Percentiles rank a stretch among this genome's conserved stretches.
Conservation (phyloP, 1,140 invertebrate genomes). For the Cotesia chilonis region DNA sequence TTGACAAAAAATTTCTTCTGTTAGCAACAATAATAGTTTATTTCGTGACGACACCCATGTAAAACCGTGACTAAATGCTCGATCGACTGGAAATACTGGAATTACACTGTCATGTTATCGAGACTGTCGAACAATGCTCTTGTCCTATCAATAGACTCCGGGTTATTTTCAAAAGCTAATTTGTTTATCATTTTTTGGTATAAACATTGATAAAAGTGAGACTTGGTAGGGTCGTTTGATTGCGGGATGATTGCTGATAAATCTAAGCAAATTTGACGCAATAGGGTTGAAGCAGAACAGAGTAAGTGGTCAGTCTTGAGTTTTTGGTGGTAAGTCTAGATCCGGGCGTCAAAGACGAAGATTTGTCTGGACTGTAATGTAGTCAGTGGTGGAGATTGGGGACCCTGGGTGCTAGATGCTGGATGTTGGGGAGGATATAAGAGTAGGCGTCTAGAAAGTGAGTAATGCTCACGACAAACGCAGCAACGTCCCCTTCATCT, state of each 20-base stretch:
- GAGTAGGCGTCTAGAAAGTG: slow-evolving; percentile 64
- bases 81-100: slow-evolving; percentile 1
- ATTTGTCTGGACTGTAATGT: slow-evolving; percentile 31
- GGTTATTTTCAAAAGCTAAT: too few species aligned
- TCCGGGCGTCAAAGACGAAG: neutral
- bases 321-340: too few species aligned
- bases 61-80: slow-evolving; percentile 6
- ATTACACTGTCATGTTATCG: slow-evolving; percentile 2
- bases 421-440: slow-evolving; percentile 35
- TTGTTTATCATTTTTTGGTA: too few species aligned
- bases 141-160: neutral
- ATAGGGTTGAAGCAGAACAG: too few species aligned
- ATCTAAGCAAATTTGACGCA: too few species aligned
- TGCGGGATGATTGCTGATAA: too few species aligned
- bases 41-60: slow-evolving; percentile 7
- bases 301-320: too few species aligned
- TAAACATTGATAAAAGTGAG: too few species aligned
- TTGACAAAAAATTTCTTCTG: too few species aligned
- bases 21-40: neutral
- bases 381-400: slow-evolving; percentile 19
- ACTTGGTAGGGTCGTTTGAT: too few species aligned
- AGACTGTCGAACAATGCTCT: neutral
- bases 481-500: slow-evolving; percentile 50
- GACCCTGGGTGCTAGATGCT: neutral
- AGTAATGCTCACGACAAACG: slow-evolving; percentile 68